These are phyloP conservation scores for Chitala chitala DNA, from an alignment of 2,113 vertebrate species.

Conservation along the genomic window DNA sequence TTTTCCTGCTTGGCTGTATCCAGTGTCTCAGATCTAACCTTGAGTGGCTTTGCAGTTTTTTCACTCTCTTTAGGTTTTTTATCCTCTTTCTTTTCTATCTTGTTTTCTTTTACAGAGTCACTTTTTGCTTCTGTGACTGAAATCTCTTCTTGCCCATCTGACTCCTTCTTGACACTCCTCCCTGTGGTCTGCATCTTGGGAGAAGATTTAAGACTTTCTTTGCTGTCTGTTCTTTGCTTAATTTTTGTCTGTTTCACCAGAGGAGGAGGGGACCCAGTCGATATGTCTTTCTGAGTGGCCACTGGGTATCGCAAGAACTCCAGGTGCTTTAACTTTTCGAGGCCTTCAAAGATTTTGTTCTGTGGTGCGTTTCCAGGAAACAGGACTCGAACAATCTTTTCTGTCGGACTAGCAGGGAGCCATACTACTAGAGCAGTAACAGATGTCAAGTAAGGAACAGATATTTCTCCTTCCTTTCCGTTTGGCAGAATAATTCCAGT, in stretches of 20 bases:
- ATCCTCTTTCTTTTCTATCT: slow-evolving; percentile 71
- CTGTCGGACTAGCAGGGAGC: slow-evolving; percentile 87
- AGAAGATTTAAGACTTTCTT: slow-evolving; percentile 89
- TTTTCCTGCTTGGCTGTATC: slow-evolving; percentile 77
- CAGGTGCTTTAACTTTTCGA: slow-evolving; percentile 91
- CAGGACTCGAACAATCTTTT: slow-evolving; percentile 93
- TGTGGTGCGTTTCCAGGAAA: slow-evolving; percentile 98
- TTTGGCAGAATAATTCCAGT: slow-evolving; percentile 85
- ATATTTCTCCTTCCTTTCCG: slow-evolving; percentile 96
- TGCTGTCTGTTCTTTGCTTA: slow-evolving; percentile 88
- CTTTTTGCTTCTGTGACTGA: slow-evolving; percentile 63
- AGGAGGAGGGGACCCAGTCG: slow-evolving; percentile 70
- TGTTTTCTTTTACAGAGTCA: slow-evolving; percentile 76
- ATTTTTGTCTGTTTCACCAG: slow-evolving; percentile 88
- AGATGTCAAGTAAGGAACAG: slow-evolving; percentile 94
- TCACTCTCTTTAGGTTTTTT: slow-evolving; percentile 77
- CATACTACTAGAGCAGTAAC: slow-evolving; percentile 94
- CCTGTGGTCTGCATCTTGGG: slow-evolving; percentile 66
- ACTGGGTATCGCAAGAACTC: slow-evolving; percentile 92
- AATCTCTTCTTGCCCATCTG: slow-evolving; percentile 67
- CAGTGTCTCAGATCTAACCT: slow-evolving; percentile 66
- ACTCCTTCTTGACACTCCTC: slow-evolving; percentile 78
- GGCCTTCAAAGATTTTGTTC: slow-evolving; percentile 94
- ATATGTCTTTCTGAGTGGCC: slow-evolving; percentile 88
- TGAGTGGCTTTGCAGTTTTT: slow-evolving; percentile 72